Percentiles rank a stretch among this genome's conserved stretches.
These are phyloP conservation scores for Dipodomys stephensi DNA, from an alignment of 2,113 vertebrate species.

Conservation along the genomic window DNA sequence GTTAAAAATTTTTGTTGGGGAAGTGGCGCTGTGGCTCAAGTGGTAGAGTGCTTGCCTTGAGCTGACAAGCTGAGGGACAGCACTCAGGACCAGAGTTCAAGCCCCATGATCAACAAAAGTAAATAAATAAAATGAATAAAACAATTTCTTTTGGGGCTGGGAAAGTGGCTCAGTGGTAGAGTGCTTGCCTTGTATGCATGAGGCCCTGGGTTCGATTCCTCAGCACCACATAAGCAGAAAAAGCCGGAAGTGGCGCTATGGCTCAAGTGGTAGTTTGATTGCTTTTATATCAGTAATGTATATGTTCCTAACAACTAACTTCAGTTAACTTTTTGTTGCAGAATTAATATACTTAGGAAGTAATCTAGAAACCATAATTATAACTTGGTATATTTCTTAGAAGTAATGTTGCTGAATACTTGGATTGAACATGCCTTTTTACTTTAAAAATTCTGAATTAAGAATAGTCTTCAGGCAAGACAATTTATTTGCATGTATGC, in stretches of 20 bases:
- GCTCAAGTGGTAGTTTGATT: background rate
- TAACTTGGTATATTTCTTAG: constrained; percentile 48
- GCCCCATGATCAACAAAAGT: too few relatives aligned
- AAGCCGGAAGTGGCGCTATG: too few relatives aligned
- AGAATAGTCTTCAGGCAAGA: constrained; percentile 16
- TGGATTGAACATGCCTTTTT: constrained; percentile 19
- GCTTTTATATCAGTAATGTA: constrained; percentile 13
- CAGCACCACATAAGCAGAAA: too few relatives aligned
- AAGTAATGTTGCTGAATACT: constrained; percentile 8
- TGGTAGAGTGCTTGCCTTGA: too few relatives aligned
- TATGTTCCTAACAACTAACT: constrained; percentile 39
- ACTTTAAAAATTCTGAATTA: constrained; percentile 33
- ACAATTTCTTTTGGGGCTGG: too few relatives aligned
- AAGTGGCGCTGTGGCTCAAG: too few relatives aligned
- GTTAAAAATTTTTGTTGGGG: background rate
- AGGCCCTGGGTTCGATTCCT: too few relatives aligned
- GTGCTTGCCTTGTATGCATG: too few relatives aligned
- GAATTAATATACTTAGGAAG: constrained; percentile 30
- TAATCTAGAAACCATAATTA: constrained; percentile 17
- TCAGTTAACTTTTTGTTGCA: constrained; percentile 51
- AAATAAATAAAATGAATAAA: too few relatives aligned
- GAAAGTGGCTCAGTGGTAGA: too few relatives aligned
- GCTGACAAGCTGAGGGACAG: too few relatives aligned
- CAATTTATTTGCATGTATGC: background rate
- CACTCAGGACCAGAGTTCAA: too few relatives aligned